phyloP scores from a whole-genome alignment of 2,113 vertebrate genomes.

The Triplophysa rosa region DNA sequence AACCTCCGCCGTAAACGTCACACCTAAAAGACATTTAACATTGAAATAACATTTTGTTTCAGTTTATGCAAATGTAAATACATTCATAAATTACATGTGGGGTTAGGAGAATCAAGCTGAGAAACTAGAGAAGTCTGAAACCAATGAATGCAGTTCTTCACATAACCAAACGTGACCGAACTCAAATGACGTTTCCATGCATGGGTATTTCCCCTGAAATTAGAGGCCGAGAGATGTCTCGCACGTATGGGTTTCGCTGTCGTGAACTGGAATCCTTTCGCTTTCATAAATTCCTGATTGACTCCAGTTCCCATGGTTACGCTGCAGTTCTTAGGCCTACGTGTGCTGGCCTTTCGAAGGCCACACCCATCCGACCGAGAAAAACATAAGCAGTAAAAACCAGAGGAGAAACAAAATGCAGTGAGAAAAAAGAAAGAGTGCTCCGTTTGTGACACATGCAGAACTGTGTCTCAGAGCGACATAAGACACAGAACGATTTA shows the following conservation, averaged over 20 bases:
- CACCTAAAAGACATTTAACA: constrained; percentile 55
- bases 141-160: constrained; percentile 28
- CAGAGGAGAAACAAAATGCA: constrained; percentile 14
- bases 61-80: constrained; percentile 58
- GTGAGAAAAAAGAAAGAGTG: constrained; percentile 51
- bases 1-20: constrained; percentile 50
- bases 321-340: constrained; percentile 37
- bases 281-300: constrained; percentile 32
- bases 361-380: constrained; percentile 57
- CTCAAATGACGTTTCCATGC: constrained; percentile 42
- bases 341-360: constrained; percentile 70
- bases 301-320: constrained; percentile 56
- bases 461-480: constrained; percentile 73
- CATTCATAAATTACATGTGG: constrained; percentile 59
- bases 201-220: constrained; percentile 31
- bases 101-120: constrained; percentile 57
- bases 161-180: constrained; percentile 26
- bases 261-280: constrained; percentile 32
- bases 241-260: not conserved
- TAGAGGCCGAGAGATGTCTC: constrained; percentile 17
- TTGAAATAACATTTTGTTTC: constrained; percentile 58
- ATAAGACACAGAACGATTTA: constrained; percentile 66
- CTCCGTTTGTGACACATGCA: constrained; percentile 77
- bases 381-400: constrained; percentile 30
- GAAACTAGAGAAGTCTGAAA: constrained; percentile 41